phyloP scores from a whole-genome alignment of 2,797 vertebrate species.

The Gallinago stenura region DNA sequence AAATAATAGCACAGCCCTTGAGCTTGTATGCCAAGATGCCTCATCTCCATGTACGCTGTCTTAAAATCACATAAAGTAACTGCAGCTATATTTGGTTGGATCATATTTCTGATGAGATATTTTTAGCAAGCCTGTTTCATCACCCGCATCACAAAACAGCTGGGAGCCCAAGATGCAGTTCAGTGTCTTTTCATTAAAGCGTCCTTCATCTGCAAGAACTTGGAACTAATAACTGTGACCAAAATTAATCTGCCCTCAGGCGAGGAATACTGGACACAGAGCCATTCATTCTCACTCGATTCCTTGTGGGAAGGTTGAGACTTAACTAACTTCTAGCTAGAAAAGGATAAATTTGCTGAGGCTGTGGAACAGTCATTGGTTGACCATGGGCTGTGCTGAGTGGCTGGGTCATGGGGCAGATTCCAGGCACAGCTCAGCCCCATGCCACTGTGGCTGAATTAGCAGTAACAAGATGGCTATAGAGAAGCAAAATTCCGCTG shows the following conservation, averaged over 20 bases:
- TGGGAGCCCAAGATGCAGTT: background rate
- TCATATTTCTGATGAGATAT: slow-evolving; percentile 38
- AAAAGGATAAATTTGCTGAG: slow-evolving; percentile 21
- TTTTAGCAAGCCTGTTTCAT: slow-evolving; percentile 57
- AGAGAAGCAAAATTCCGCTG: background rate
- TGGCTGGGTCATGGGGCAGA: background rate
- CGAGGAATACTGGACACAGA: background rate
- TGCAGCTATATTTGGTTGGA: background rate
- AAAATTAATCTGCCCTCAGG: slow-evolving; percentile 5
- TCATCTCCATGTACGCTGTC: slow-evolving; percentile 11
- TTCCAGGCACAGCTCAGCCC: background rate
- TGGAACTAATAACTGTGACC: slow-evolving; percentile 41
- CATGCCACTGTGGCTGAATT: background rate
- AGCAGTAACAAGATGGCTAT: background rate
- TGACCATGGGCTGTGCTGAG: background rate
- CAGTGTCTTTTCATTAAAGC: slow-evolving; percentile 40
- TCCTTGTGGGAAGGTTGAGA: slow-evolving; percentile 18
- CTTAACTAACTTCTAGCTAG: slow-evolving; percentile 44
- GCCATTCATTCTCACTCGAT: slow-evolving; percentile 20
- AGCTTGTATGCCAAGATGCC: slow-evolving; percentile 26
- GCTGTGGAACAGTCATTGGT: background rate
- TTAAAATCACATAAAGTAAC: slow-evolving; percentile 27
- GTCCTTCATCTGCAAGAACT: slow-evolving; percentile 14
- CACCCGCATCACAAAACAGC: background rate
- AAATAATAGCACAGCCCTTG: slow-evolving; percentile 14